Evolutionary conservation across 2,888 invertebrate genomes (phyloP), one percentile per base, ranked within the genome.

Genomic region (Troides aeacus): DNA sequence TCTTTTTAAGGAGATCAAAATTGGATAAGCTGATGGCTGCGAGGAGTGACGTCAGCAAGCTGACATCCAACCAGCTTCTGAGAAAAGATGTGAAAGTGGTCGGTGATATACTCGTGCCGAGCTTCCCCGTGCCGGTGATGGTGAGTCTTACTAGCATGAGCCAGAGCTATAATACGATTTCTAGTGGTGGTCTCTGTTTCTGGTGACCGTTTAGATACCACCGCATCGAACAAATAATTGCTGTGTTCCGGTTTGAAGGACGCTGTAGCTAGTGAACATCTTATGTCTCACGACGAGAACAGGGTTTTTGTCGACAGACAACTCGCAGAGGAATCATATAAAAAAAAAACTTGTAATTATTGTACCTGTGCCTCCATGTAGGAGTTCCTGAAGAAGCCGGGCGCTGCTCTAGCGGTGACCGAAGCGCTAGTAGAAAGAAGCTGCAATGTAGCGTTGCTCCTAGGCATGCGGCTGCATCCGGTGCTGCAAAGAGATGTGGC

Each of bases 81-180:
- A 92, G 93, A 66, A 96, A 95, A 83, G 97, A 97, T 80, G 62
- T 63, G 46, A 68, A 68, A n/a, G 79, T 95, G 0, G 82, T 95
- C 0, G 92, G 92, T 4, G 91, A 93, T 50, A 82, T 93, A 0
- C 79, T 90, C 30, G 86, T 92, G 17, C 93, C 90, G 0, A 92
- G 93, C 78, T 83, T 96, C 21, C 95, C 96, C 0, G 93, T 95
- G 80, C 83, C 95, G 1, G 94, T 95, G 4, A 88, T 94, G 93
- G 95, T 95, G 79, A 57, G 62, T 23, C 5, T 0, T 0, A 39
- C 18, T 39, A 18, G 18, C 18, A 50, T 50, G 2, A 18, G 50
- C 5, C 3, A 12, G 18, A 17, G 12, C 15, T 50, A 50, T 18
- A 17, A 18, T 18, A 7, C 0, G 18, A 18, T 50, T 50, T 3